Evolutionary conservation across 2,797 vertebrate species (phyloP).

Genomic region (Myotis planiceps): DNA sequence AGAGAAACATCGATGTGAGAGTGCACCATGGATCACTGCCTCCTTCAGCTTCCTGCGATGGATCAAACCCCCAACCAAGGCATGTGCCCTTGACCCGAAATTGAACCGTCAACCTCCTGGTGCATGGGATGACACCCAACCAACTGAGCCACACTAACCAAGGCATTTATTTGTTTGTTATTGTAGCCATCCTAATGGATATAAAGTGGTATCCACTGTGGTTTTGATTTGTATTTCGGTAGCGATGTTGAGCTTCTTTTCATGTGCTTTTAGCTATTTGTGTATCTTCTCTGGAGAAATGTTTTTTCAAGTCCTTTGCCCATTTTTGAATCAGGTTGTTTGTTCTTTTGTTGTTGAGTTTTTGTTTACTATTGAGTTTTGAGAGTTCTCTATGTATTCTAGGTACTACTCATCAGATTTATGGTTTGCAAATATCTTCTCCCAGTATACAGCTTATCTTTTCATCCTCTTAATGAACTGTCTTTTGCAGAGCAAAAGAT

Average conservation of each 20-base stretch:
- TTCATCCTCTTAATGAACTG: not conserved
- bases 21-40: not conserved
- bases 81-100: not conserved
- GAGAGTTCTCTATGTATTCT: not conserved
- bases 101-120: not conserved
- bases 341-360: not conserved
- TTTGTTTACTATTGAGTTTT: not conserved
- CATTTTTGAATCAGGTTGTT: not conserved
- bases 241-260: not conserved
- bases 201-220: not conserved
- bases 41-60: not conserved
- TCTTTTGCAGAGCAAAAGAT: not conserved
- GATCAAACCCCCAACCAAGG: not conserved
- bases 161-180: not conserved
- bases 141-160: not conserved
- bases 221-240: not conserved
- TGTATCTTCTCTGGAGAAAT: not conserved
- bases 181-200: not conserved
- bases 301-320: not conserved
- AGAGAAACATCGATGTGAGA: not conserved
- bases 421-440: constrained; percentile 17
- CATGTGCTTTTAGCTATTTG: not conserved
- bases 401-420: not conserved
- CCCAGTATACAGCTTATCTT: not conserved
- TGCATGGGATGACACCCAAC: not conserved